A percentile compares a stretch with the other conserved stretches of the same genome.
These are phyloP conservation scores for Dermochelys coriacea DNA, from an alignment of 2,797 vertebrate species.

Conservation along the genomic window DNA sequence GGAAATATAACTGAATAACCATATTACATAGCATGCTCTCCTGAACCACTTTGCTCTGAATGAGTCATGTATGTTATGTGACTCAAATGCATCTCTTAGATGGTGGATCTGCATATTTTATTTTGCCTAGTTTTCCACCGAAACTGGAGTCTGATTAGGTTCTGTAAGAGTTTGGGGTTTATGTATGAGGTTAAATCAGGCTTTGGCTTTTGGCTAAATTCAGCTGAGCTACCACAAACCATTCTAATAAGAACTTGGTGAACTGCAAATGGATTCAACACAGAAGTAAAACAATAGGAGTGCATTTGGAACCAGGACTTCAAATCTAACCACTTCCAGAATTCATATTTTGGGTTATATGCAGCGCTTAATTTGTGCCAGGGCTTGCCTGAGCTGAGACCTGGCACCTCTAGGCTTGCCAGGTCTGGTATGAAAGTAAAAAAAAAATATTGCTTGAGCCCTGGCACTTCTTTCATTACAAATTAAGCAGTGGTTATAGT, in stretches of 20 bases:
- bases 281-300: background rate
- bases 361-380: too few species aligned
- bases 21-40: background rate
- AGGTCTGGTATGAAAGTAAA: too few species aligned
- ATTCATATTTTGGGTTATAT: background rate
- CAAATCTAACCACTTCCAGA: background rate
- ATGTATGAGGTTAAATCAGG: background rate
- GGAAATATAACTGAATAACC: background rate
- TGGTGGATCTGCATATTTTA: background rate
- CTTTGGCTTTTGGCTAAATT: background rate
- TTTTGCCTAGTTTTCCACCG: background rate
- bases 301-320: background rate
- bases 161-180: background rate
- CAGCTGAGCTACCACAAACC: background rate
- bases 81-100: background rate
- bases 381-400: too few species aligned
- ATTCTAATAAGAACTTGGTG: background rate
- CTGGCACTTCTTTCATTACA: background rate
- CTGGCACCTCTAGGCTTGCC: too few species aligned
- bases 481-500: too few species aligned
- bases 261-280: background rate
- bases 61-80: background rate
- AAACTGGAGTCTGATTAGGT: background rate
- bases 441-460: rapidly evolving
- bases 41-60: background rate